Base-by-base conservation (phyloP, 1,140 invertebrate species). In the Bombus huntii region DNA sequence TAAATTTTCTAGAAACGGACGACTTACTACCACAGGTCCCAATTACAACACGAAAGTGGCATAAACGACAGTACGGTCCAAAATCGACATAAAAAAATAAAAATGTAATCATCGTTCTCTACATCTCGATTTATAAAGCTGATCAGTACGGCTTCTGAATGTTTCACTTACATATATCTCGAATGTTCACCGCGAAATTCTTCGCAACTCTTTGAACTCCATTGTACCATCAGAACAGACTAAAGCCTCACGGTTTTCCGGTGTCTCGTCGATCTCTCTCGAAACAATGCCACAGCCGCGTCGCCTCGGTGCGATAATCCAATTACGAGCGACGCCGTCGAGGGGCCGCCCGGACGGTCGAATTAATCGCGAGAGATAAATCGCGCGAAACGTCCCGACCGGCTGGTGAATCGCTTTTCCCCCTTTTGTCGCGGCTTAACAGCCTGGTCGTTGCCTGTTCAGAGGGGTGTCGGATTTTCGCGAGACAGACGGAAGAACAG, bases 321-420 rank as follows among this genome's bases (percentile, higher is more conserved):
- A 85, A 81, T 85, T 85, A 81, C 80, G 71, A 74, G 57, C 78
- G 44, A 74, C 57, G 42, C n/a, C 78, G 77, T 70, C 44, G 84
- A 72, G 77, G 74, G 47, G 47, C 47, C 18, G 47, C 47, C 47
- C 18, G 47, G 75, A 28, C 70, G 78, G 79, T 75, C 37, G 79
- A 85, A 75, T 85, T 85, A 81, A 81, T 75, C 79, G 78, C 78
- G 62, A 12, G 44, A 85, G 71, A 85, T 85, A 85, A 81, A 85
- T 85, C 84, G 84, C 78, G 79, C 70, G 44, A 73, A 85, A 81
- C 78, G 68, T 84, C 31, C 57, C 31, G 31, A 18, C 72, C 59
- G 73, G 12, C 74, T n/a, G 65, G 75, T 39, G 77, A 80, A 80
- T 85, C 83, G 62, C 57, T 73, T 66, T 42, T n/a, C 15, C 31